Evolutionary conservation across 2,113 vertebrate genomes (phyloP), one percentile per base, ranked within the genome.

Genomic region (Symphodus melops): DNA sequence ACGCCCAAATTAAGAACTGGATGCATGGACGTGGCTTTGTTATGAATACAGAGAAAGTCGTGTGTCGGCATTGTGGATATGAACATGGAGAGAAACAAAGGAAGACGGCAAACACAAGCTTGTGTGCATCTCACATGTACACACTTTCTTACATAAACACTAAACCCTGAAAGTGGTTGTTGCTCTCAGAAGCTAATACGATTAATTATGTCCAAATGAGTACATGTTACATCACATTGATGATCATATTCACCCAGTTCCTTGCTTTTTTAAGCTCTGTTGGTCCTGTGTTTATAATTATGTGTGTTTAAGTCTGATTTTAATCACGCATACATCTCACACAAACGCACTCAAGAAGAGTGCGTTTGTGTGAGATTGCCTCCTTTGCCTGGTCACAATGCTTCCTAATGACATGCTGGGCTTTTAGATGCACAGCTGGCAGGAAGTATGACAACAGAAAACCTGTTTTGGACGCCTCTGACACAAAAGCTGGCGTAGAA

Each of bases 381-480:
- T 51, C 16, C 13, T 66, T 61, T 70, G 66, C 28, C 44, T 72
- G 11, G 68, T 77, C 58, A 37, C 66, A 39, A 23, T 75, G 33
- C 56, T 60, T 56, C 72, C 79, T 51, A 12, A n/a, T 63, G 57
- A 77, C 53, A 48, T 1, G 2, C 37, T 48, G 17, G 25, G 23
- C 4, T 86, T 84, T 90, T 33, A 10, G 75, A 56, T 68, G 60
- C 72, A 68, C 54, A 89, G 75, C 81, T 87, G 81, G 41, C 57
- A 85, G 82, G 85, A 89, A 89, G 75, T 67, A 17, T 46, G 69
- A 73, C 55, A 65, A 14, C 21, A 16, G 46, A 6, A 17, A 48
- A 17, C 46, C 46, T 48, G 2, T 48, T 48, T 5, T 19, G 46
- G 46, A 16, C 17, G 16, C 17, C 6, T 23, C 19, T 75, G 79